These are phyloP conservation scores for Sebastes cheni DNA, from an alignment of 2,797 vertebrate genomes.

Conservation along the genomic window DNA sequence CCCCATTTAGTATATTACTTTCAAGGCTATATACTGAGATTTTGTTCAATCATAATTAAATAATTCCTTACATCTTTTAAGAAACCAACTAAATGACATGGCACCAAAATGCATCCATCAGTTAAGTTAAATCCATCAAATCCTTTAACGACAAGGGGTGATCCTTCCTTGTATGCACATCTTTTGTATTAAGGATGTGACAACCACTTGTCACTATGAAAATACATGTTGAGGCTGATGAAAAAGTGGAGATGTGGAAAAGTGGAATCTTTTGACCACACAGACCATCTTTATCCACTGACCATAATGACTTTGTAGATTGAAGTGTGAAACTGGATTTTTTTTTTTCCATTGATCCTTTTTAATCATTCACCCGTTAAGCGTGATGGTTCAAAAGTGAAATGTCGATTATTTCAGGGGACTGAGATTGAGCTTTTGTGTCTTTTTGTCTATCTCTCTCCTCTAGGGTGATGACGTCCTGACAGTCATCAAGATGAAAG, in stretches of 20 bases:
- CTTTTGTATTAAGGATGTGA: not conserved
- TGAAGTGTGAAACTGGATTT: not conserved
- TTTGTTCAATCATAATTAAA: not conserved
- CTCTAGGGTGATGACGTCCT: conserved; percentile 94
- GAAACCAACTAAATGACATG: not conserved
- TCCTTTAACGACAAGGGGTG: not conserved
- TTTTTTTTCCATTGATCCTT: not conserved
- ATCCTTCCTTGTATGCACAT: not conserved
- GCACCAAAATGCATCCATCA: not conserved
- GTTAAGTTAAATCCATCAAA: not conserved
- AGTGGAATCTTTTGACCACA: not conserved
- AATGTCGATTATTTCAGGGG: not conserved
- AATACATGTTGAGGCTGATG: not conserved
- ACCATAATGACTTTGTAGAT: conserved; percentile 1
- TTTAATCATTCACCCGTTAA: conserved; percentile 11
- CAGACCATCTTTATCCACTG: not conserved
- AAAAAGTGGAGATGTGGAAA: not conserved
- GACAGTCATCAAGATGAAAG: conserved; percentile 99
- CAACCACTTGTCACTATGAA: not conserved
- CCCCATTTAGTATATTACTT: not conserved
- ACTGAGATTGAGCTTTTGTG: conserved; percentile 38
- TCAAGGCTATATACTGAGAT: not conserved
- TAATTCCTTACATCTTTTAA: not conserved
- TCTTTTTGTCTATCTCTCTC: conserved; percentile 29
- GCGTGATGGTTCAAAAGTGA: not conserved